Percentiles rank a stretch among this genome's conserved stretches.
These are phyloP conservation scores for Periophthalmodon schlosseri DNA, from an alignment of 2,113 vertebrate genomes.

Conservation along the genomic window DNA sequence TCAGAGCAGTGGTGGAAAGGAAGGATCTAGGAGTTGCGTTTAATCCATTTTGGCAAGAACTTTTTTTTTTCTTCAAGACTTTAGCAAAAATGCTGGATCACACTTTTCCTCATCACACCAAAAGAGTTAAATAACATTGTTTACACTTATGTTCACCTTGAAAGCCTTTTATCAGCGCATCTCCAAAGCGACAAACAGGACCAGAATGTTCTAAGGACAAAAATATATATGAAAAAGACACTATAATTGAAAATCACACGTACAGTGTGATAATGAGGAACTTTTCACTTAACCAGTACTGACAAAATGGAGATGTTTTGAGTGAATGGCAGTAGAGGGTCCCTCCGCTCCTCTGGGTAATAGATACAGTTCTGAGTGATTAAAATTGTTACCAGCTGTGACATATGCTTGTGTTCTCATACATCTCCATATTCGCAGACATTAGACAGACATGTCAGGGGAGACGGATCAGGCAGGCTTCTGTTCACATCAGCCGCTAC, in stretches of 20 bases:
- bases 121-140: constrained; percentile 7
- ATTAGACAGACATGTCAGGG: not conserved
- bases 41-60: not conserved
- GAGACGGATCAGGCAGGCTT: not conserved
- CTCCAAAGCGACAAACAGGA: not conserved
- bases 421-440: not conserved
- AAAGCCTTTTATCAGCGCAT: not conserved
- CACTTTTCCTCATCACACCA: not conserved
- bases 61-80: not conserved
- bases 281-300: not conserved
- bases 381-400: constrained; percentile 8
- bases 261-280: not conserved
- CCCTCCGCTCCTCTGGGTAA: constrained; percentile 10
- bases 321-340: constrained; percentile 7
- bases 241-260: not conserved
- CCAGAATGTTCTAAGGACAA: not conserved
- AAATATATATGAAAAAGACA: not conserved
- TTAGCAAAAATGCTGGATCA: not conserved
- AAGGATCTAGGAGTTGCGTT: not conserved
- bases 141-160: constrained; percentile 8
- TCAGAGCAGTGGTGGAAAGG: not conserved
- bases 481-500: not conserved
- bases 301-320: constrained; percentile 2
- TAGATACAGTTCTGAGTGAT: constrained; percentile 30
- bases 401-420: constrained; percentile 13